Evolutionary conservation across 1,140 invertebrate species (phyloP).

Genomic region (Pomacea maculata): DNA sequence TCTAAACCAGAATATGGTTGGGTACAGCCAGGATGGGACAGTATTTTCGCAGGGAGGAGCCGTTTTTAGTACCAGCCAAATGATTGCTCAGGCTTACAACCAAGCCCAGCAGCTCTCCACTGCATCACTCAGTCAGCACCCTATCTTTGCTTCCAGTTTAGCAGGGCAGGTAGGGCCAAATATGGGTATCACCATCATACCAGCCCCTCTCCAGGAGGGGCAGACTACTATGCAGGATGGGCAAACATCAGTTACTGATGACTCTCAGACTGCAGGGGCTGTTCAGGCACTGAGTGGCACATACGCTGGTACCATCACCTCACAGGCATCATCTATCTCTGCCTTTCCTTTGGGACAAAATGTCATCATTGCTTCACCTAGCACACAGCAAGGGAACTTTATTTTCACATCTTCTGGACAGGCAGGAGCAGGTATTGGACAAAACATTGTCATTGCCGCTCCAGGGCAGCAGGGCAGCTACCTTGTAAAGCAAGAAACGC

Average conservation of each 20-base stretch:
- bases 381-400: conserved; percentile 31
- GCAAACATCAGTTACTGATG: conserved; percentile 20
- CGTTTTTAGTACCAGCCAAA: conserved; percentile 28
- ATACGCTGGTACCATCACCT: conserved; percentile 2
- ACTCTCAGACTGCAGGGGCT: conserved; percentile 7
- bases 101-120: conserved; percentile 34
- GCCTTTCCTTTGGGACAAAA: conserved; percentile 34
- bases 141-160: conserved; percentile 16
- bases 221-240: conserved; percentile 24
- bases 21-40: conserved; percentile 28
- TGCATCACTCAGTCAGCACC: conserved; percentile 25
- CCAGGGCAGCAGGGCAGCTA: conserved; percentile 32
- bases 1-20: conserved; percentile 30
- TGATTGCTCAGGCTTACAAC: conserved; percentile 36
- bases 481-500: conserved; percentile 30
- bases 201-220: conserved; percentile 3
- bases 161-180: conserved; percentile 21
- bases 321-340: conserved; percentile 12
- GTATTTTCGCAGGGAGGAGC: conserved; percentile 22
- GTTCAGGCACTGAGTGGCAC: conserved; percentile 15
- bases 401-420: conserved; percentile 26
- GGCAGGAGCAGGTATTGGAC: conserved; percentile 12
- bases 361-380: conserved; percentile 35
- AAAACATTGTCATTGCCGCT: conserved; percentile 33
- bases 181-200: conserved; percentile 26